Percentiles rank a stretch among this genome's conserved stretches.
Evolutionary conservation across 2,113 vertebrate genomes (phyloP).

Genomic region (human): GRCh38 chr6:132218001-132218500

Average conservation of each 20-base stretch:
- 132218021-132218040: background rate
- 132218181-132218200: constrained; percentile 69
- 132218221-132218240: constrained; percentile 65
- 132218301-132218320: background rate
- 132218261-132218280: constrained; percentile 65
- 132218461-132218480: background rate
- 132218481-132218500: background rate
- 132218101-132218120: constrained; percentile 55
- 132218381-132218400: background rate
- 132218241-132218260: background rate
- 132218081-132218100: constrained; percentile 61
- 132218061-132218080: background rate
- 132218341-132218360: background rate
- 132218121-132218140: constrained; percentile 65
- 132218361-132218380: background rate
- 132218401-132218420: background rate
- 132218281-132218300: constrained; percentile 81
- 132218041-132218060: background rate
- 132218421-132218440: background rate
- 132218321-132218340: background rate
- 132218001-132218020: background rate
- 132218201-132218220: constrained; percentile 56
- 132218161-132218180: constrained; percentile 62
- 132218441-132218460: background rate
- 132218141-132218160: constrained; percentile 64